Percentiles rank a stretch among this genome's conserved stretches.
Evolutionary conservation across 2,888 invertebrate species (phyloP).

Genomic region (Choristoneura rosaceana): DNA sequence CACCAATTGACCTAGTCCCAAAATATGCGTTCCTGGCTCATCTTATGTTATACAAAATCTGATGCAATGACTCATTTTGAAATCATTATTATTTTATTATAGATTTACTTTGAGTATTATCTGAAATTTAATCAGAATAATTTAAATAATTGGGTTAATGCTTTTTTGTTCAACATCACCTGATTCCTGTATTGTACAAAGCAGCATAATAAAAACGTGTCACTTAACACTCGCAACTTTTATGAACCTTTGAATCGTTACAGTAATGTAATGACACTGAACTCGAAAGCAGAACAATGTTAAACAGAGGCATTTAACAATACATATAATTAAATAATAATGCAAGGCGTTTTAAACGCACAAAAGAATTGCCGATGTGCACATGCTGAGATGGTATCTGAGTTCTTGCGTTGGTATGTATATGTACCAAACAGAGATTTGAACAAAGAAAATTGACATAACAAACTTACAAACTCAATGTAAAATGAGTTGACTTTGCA

Average conservation of each 20-base stretch:
- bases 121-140: too few relatives aligned
- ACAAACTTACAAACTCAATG: too few relatives aligned
- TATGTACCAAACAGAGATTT: neutral
- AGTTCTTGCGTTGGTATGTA: neutral
- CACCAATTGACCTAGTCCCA: too few relatives aligned
- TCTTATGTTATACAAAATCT: too few relatives aligned
- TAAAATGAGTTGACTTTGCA: too few relatives aligned
- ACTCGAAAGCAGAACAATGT: neutral
- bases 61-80: too few relatives aligned
- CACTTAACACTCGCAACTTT: neutral
- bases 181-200: neutral
- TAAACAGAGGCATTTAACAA: constrained; percentile 6
- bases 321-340: neutral
- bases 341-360: constrained; percentile 10
- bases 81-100: too few relatives aligned
- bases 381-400: constrained; percentile 4
- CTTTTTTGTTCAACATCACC: neutral
- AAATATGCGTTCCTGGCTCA: too few relatives aligned
- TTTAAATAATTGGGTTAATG: too few relatives aligned
- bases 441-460: too few relatives aligned
- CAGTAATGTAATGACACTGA: neutral
- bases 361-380: constrained; percentile 19
- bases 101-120: too few relatives aligned
- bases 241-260: neutral
- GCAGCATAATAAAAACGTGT: neutral